A percentile compares a stretch with the other conserved stretches of the same genome.
These are phyloP conservation scores for Philereme vetulata DNA, from an alignment of 2,888 invertebrate genomes.

Conservation along the genomic window DNA sequence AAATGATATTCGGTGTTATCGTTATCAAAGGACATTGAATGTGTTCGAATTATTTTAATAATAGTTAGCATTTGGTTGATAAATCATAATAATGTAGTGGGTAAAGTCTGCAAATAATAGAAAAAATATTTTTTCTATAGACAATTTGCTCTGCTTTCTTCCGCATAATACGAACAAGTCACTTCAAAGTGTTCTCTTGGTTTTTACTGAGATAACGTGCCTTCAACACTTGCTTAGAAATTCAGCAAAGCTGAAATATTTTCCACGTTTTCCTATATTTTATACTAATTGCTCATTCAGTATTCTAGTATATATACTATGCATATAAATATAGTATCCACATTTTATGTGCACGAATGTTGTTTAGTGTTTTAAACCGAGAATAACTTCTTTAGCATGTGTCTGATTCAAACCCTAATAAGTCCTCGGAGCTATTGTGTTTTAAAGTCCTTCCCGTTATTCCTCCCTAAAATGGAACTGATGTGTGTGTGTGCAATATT, in stretches of 20 bases:
- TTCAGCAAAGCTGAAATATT: background rate
- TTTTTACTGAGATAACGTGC: background rate
- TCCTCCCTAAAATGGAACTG: constrained; percentile 66
- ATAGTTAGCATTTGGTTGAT: background rate
- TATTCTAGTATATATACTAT: background rate
- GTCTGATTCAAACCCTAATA: constrained; percentile 56
- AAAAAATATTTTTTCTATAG: background rate
- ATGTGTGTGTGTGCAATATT: constrained; percentile 72
- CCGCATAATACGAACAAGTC: background rate
- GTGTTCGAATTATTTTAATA: background rate
- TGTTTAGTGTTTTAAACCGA: constrained; percentile 39
- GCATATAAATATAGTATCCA: background rate
- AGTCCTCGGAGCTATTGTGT: constrained; percentile 63
- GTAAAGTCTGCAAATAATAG: background rate
- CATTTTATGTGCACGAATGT: constrained; percentile 28
- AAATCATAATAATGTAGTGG: background rate
- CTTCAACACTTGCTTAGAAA: background rate
- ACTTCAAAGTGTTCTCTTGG: background rate
- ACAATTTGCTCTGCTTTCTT: background rate
- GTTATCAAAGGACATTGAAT: constrained; percentile 31
- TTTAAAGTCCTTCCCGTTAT: constrained; percentile 71
- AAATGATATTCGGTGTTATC: constrained; percentile 40
- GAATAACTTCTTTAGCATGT: constrained; percentile 51
- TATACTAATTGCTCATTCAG: background rate
- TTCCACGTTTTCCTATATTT: background rate